Evolutionary conservation across 2,888 invertebrate species (phyloP), one percentile per base, ranked within the genome.

Genomic region (Charanyca ferruginea): DNA sequence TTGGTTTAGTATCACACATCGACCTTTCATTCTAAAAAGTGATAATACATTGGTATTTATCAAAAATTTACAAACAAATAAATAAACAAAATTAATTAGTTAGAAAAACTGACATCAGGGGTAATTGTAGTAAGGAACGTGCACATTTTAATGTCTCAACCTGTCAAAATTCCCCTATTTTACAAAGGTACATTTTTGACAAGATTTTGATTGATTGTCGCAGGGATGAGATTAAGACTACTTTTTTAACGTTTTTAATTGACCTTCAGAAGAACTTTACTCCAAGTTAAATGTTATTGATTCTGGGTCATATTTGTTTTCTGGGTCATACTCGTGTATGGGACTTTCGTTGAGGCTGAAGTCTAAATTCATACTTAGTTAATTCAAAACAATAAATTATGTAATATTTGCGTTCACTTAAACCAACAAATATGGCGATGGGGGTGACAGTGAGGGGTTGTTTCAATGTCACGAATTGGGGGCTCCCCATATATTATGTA

Each of bases 381-480:
- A 38, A 16, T 45, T 18, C 2, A 8, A 13, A 35, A 42, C 45
- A 47, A 41, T 32, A 38, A 22, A 49, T 54, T 28, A 55, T 55
- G 20, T 48, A 49, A 58, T 47, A 63, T 45, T 77, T 41, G 18
- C 49, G n/a, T 57, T 22, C 35, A 35, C 18, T 20, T 47, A 47
- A 18, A 25, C 47, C 38, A 57, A 54, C 53, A 73, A 77, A 67
- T 25, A 60, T 54, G 53, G 69, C 55, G 58, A 59, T 63, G 58
- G 72, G 52, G 71, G 76, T 64, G 69, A 79, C 70, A 81, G 77
- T 79, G 77, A 72, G 57, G 69, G 62, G 66, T 85, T 84, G 87
- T 91, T 90, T 92, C 93, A 94, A 94, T 94, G 94, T 94, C 93
- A 93, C 85, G 86, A 87, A 85, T 93, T 93, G 88, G 92, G 93